Evolutionary conservation across 2,888 invertebrate species (phyloP).

Genomic region (Cephonodes hylas): DNA sequence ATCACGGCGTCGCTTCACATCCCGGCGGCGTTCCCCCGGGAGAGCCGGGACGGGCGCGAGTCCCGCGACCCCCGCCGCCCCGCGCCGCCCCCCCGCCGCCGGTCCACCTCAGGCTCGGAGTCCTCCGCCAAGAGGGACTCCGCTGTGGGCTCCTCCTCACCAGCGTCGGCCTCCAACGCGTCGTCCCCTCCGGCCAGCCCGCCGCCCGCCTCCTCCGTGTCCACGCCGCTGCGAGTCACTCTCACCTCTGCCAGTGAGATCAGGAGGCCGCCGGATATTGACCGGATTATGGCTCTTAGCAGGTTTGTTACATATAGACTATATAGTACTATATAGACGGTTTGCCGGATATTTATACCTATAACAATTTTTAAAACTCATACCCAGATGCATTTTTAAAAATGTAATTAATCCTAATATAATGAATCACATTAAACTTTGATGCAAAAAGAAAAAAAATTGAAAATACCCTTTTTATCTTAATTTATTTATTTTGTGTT

Average conservation of each 20-base stretch:
- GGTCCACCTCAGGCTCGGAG: slow-evolving; percentile 66
- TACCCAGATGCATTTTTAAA: too few relatives aligned
- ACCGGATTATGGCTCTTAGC: slow-evolving; percentile 58
- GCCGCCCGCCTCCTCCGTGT: slow-evolving; percentile 37
- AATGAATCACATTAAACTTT: too few relatives aligned
- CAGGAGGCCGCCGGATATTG: slow-evolving; percentile 66
- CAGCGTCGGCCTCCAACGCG: slow-evolving; percentile 62
- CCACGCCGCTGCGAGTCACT: slow-evolving; percentile 72
- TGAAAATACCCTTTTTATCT: too few relatives aligned
- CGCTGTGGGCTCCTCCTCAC: slow-evolving; percentile 82
- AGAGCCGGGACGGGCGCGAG: slow-evolving; percentile 53
- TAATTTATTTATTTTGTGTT: too few relatives aligned
- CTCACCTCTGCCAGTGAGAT: slow-evolving; percentile 83
- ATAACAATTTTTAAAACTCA: neutral
- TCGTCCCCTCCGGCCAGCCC: slow-evolving; percentile 63
- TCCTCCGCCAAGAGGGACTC: slow-evolving; percentile 75
- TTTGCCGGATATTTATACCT: too few relatives aligned
- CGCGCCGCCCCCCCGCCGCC: slow-evolving; percentile 56
- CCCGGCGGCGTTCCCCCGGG: slow-evolving; percentile 77
- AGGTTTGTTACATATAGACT: slow-evolving; percentile 44
- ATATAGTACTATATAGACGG: neutral
- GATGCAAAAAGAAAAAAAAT: too few relatives aligned
- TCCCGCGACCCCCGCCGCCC: neutral
- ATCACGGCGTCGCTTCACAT: slow-evolving; percentile 92
- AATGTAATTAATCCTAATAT: too few relatives aligned